These are phyloP conservation scores for Scaptomyza parva DNA, from an alignment of 2,888 invertebrate species.

Conservation along the genomic window DNA sequence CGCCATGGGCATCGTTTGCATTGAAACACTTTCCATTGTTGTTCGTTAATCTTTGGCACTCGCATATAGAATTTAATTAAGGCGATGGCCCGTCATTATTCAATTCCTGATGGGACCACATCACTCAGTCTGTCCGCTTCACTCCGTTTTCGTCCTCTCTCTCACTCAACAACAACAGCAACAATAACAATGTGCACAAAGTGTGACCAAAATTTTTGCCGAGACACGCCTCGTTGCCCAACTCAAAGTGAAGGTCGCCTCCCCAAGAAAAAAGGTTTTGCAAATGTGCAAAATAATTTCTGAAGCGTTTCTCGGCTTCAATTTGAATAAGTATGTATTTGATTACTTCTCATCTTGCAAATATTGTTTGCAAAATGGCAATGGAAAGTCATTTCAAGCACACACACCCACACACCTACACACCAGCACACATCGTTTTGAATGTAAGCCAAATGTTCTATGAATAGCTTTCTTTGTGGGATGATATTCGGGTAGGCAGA, in stretches of 20 bases:
- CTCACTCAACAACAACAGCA: too few relatives aligned
- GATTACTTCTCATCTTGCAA: constrained; percentile 25
- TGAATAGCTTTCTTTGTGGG: constrained; percentile 28
- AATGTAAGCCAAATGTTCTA: constrained; percentile 6
- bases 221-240: constrained; percentile 25
- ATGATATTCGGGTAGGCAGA: constrained; percentile 6
- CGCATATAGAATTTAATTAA: constrained; percentile 76
- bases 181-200: constrained; percentile 10
- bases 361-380: constrained; percentile 17
- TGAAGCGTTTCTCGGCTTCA: constrained; percentile 12
- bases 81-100: constrained; percentile 59
- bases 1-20: constrained; percentile 75
- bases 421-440: too few relatives aligned
- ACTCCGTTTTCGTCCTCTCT: not conserved
- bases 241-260: not conserved
- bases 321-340: constrained; percentile 43
- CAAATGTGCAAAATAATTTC: constrained; percentile 17
- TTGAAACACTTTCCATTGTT: constrained; percentile 76
- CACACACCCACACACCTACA: constrained; percentile 4
- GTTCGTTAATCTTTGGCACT: constrained; percentile 60
- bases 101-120: constrained; percentile 58
- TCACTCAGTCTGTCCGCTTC: constrained; percentile 25
- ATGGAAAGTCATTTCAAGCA: constrained; percentile 16
- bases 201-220: constrained; percentile 36
- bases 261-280: constrained; percentile 20